Conservation (phyloP, 2,888 invertebrate species). For the Drosophila fulvimacula region DNA sequence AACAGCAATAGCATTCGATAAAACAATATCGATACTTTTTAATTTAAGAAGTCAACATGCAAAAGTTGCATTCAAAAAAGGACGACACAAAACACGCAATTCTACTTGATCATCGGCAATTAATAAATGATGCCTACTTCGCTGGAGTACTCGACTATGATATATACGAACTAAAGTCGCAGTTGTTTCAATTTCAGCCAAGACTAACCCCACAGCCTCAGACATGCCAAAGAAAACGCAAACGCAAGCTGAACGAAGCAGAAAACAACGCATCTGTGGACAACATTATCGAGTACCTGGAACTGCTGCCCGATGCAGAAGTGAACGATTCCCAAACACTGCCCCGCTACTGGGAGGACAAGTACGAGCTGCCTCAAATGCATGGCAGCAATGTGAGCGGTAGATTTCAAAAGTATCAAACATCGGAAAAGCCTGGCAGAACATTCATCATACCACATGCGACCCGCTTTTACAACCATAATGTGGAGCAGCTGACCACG, state of each 20-base stretch:
- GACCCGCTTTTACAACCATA: constrained; percentile 89
- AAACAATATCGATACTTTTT: constrained; percentile 14
- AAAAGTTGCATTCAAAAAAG: constrained; percentile 47
- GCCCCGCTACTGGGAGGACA: constrained; percentile 77
- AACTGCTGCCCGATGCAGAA: constrained; percentile 28
- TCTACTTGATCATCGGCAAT: constrained; percentile 72
- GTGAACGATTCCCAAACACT: background rate
- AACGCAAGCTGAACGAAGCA: constrained; percentile 31
- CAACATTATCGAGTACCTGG: constrained; percentile 40
- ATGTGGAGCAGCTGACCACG: constrained; percentile 87
- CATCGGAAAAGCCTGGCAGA: constrained; percentile 62
- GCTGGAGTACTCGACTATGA: background rate
- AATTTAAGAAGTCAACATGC: constrained; percentile 46
- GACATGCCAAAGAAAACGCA: constrained; percentile 37
- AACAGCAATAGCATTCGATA: background rate
- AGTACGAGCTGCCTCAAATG: constrained; percentile 81
- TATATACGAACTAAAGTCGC: constrained; percentile 56
- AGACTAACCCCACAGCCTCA: constrained; percentile 20
- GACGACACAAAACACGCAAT: constrained; percentile 49
- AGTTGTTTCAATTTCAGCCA: constrained; percentile 72
- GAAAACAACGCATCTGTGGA: constrained; percentile 2
- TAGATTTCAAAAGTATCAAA: constrained; percentile 85
- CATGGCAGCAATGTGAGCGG: constrained; percentile 87
- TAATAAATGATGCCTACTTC: constrained; percentile 69
- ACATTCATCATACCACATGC: constrained; percentile 87